Evolutionary conservation across 1,140 invertebrate genomes (phyloP), one percentile per base, ranked within the genome.

Genomic region (Melipona quadrifasciata): DNA sequence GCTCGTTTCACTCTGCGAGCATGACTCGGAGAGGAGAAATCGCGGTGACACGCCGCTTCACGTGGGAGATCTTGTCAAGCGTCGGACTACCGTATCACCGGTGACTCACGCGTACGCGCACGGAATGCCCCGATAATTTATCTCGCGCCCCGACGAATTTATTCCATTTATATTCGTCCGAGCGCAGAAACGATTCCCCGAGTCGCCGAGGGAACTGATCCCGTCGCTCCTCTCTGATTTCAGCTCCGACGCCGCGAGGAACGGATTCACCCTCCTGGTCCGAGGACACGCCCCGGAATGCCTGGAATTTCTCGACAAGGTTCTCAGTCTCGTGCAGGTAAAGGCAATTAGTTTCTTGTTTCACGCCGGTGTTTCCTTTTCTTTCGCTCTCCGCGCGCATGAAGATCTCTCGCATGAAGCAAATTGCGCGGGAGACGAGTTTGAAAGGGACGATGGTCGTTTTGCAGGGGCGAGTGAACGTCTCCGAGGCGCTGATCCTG

Each of bases 181-280:
- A 47, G 64, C 8, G 14, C 65, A 21, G 3, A 27, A 57, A 57
- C 55, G 55, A 70, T 80, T 24, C 16, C n/a, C 27, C 10, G 21
- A 1, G 31, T 34, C 31, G 17, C 17, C 71, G 31, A 57, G 8
- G 31, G 31, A 31, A 47, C 61, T 57, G 11, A 74, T 51, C 31
- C 21, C 12, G 16, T 17, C 10, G n/a, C 11, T 17, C 34, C 1
- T 80, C 1, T 80, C 19, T 74, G 58, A 24, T 91, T 90, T 55
- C 86, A 94, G 93, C 72, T 86, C 84, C 24, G 92, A 94, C 51
- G 75, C 85, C n/a, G 84, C 87, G 24, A 90, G 90, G 80, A 89
- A 93, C n/a, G 93, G 91, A 82, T 92, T 93, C 71, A 92, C 92
- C 34, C 76, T 94, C 53, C 87, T 94, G 31, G 85, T 93, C 39